Percentiles rank a stretch among this genome's conserved stretches.
phyloP scores from a whole-genome alignment of 1,140 invertebrate genomes.

The Brachionus asplanchnoidis region DNA sequence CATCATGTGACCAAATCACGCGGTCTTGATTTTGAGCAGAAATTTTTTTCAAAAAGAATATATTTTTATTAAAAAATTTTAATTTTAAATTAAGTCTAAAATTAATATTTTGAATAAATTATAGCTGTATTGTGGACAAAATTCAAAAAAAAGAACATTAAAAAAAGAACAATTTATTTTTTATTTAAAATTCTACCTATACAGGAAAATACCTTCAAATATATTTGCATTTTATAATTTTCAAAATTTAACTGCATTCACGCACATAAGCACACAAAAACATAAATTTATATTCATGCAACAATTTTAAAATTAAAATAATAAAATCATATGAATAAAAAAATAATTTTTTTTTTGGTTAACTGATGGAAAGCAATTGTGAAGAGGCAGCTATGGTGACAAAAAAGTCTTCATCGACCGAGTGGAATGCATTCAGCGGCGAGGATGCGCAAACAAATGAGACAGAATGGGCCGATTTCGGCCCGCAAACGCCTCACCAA shows the following conservation, averaged over 20 bases:
- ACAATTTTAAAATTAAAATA: conserved; percentile 12
- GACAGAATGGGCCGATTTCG: neutral
- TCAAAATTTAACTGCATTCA: neutral
- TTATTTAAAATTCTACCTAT: neutral
- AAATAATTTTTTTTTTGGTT: neutral
- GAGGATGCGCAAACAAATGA: neutral
- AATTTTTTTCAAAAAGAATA: too few relatives aligned
- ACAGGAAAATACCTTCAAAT: neutral
- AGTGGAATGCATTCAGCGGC: neutral
- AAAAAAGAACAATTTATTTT: too few relatives aligned
- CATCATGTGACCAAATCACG: too few relatives aligned
- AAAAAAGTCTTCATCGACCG: neutral
- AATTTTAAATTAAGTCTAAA: too few relatives aligned
- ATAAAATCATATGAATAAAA: conserved; percentile 31
- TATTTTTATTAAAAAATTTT: too few relatives aligned
- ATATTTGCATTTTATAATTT: neutral
- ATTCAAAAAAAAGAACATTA: neutral
- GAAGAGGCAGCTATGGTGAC: neutral
- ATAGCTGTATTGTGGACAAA: neutral
- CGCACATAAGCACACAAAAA: neutral
- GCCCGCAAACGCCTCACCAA: neutral
- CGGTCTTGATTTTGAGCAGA: too few relatives aligned
- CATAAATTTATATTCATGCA: neutral
- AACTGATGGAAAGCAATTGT: neutral
- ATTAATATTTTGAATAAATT: too few relatives aligned